These are phyloP conservation scores for Calameuta pallipes DNA, from an alignment of 2,888 invertebrate species.

Conservation along the genomic window DNA sequence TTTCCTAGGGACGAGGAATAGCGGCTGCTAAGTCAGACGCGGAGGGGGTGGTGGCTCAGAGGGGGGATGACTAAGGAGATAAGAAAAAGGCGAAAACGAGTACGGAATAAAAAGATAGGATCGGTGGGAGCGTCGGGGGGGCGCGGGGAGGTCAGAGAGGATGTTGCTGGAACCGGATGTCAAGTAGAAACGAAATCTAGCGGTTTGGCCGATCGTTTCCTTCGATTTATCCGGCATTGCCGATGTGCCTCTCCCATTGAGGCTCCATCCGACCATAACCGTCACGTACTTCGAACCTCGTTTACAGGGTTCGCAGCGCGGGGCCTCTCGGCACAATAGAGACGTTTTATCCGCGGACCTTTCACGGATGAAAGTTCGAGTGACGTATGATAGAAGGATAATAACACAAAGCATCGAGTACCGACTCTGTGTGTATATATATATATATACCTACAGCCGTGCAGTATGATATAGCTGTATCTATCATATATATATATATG, in stretches of 20 bases:
- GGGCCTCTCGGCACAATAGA: neutral
- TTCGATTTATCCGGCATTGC: neutral
- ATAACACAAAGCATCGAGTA: neutral
- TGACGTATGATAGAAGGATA: neutral
- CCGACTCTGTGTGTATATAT: neutral
- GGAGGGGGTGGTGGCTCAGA: no score
- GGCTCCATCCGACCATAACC: neutral
- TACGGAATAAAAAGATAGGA: neutral
- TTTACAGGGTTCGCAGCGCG: neutral
- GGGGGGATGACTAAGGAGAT: neutral
- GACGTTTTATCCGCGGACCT: neutral
- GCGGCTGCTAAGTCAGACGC: neutral
- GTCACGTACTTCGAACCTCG: neutral
- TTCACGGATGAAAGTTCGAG: neutral
- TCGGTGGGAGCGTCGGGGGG: no score
- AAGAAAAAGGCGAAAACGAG: neutral
- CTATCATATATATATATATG: no score
- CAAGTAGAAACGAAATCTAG: neutral
- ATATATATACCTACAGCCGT: neutral
- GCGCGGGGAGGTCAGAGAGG: neutral
- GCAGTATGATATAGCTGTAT: neutral
- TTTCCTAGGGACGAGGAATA: neutral
- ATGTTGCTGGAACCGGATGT: neutral
- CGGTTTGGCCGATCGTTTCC: neutral
- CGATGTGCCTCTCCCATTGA: neutral